These are phyloP conservation scores for Enteromius viviparus DNA, from an alignment of 2,797 vertebrate species.

Conservation along the genomic window DNA sequence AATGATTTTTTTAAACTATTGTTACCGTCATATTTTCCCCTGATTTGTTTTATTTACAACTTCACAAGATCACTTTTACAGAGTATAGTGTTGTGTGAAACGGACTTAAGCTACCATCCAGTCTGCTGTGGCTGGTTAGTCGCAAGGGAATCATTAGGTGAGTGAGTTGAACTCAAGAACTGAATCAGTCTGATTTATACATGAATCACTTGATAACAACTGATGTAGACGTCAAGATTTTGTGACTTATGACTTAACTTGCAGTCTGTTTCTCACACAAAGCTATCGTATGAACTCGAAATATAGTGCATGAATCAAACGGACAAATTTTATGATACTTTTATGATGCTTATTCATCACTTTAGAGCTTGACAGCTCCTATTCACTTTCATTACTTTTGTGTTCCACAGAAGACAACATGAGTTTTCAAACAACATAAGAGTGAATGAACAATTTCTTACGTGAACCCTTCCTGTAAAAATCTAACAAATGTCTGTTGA, in stretches of 20 bases:
- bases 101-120: neutral
- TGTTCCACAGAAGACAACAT: neutral
- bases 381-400: neutral
- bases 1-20: too few relatives aligned
- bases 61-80: too few relatives aligned
- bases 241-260: constrained; percentile 5
- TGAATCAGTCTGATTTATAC: neutral
- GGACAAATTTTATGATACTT: neutral
- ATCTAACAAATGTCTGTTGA: constrained; percentile 5
- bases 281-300: neutral
- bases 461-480: neutral
- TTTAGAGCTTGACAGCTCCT: constrained; percentile 15
- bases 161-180: neutral
- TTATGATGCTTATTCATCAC: constrained; percentile 7
- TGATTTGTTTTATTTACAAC: too few relatives aligned
- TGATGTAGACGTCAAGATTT: neutral
- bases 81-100: neutral
- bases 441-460: neutral
- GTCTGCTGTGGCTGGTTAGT: neutral
- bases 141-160: neutral
- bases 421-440: neutral
- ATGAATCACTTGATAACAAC: neutral
- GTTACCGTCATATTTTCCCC: too few relatives aligned
- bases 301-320: constrained; percentile 8
- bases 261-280: neutral